Percentiles rank a stretch among this genome's conserved stretches.
These are phyloP conservation scores for Cyrtodaria siliqua DNA, from an alignment of 2,888 invertebrate genomes.

Conservation along the genomic window DNA sequence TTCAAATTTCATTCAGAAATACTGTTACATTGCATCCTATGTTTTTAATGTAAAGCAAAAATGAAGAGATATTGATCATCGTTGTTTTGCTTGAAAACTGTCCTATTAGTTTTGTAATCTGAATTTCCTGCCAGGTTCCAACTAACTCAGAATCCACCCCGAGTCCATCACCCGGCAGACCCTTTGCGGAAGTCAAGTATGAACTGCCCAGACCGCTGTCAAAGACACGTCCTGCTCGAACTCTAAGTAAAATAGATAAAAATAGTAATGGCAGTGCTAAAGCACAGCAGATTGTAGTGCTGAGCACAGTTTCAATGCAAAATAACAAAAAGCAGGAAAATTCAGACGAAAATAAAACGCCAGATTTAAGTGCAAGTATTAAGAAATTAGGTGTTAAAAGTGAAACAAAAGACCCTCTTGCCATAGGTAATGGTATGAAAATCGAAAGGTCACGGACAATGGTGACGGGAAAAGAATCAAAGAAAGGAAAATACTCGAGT, in stretches of 20 bases:
- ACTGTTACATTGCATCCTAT: too few relatives aligned
- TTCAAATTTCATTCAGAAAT: too few relatives aligned
- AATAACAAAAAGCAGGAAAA: conserved; percentile 29
- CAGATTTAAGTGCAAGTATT: conserved; percentile 20
- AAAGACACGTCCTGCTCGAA: conserved; percentile 32
- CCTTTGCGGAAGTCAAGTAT: conserved; percentile 51
- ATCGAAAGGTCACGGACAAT: conserved; percentile 58
- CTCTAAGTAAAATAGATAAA: conserved; percentile 14
- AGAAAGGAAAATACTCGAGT: conserved; percentile 57
- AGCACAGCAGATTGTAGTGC: conserved; percentile 23
- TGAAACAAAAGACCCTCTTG: conserved; percentile 28
- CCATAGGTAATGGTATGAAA: conserved; percentile 22
- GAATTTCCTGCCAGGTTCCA: too few relatives aligned
- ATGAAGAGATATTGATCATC: too few relatives aligned
- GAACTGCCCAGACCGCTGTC: conserved; percentile 38
- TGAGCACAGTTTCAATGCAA: conserved; percentile 61
- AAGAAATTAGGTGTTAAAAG: conserved; percentile 32
- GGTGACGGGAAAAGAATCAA: conserved; percentile 31
- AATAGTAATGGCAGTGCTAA: conserved; percentile 14
- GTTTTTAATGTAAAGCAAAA: too few relatives aligned
- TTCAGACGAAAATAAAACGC: conserved; percentile 28
- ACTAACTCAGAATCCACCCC: conserved; percentile 3
- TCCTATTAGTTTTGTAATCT: too few relatives aligned
- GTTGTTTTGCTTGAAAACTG: too few relatives aligned
- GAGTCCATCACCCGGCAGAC: conserved; percentile 25